Evolutionary conservation across 2,797 vertebrate species (phyloP).

Genomic region (Cichlasoma orientale): DNA sequence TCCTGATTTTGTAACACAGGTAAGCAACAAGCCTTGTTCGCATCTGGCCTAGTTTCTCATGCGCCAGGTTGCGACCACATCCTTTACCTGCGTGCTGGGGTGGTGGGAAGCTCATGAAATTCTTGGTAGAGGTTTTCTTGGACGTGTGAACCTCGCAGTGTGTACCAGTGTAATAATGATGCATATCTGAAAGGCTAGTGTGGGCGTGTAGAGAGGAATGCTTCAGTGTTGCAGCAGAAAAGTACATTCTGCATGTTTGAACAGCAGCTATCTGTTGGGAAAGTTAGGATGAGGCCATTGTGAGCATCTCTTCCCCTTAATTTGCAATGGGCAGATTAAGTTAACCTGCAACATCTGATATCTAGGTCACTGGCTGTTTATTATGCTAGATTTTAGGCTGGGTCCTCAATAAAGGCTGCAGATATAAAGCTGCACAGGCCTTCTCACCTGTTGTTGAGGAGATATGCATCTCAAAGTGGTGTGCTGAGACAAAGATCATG

Average conservation of each 20-base stretch:
- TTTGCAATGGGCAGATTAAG: background rate
- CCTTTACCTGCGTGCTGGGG: background rate
- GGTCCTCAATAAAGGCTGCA: background rate
- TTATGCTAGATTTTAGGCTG: background rate
- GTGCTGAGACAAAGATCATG: background rate
- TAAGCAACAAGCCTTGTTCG: slow-evolving; percentile 38
- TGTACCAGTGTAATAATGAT: slow-evolving; percentile 7
- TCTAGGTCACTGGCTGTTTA: background rate
- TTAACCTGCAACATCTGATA: background rate
- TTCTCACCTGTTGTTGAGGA: background rate
- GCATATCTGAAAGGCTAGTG: slow-evolving; percentile 49
- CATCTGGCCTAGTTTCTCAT: background rate
- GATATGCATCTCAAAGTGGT: background rate
- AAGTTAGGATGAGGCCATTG: slow-evolving; percentile 11
- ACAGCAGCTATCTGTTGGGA: slow-evolving; percentile 25
- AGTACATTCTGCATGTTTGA: slow-evolving; percentile 39
- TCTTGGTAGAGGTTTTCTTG: slow-evolving; percentile 11
- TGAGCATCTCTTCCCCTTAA: background rate
- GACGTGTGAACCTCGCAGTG: background rate
- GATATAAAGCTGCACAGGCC: background rate
- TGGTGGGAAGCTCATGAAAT: background rate
- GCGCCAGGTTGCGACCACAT: slow-evolving; percentile 2
- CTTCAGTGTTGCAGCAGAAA: slow-evolving; percentile 22
- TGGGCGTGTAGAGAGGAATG: slow-evolving; percentile 57
- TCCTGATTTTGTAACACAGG: slow-evolving; percentile 52